A percentile compares a stretch with the other conserved stretches of the same genome.
phyloP scores from a whole-genome alignment of 2,113 vertebrate genomes.

The Sisor rabdophorus region DNA sequence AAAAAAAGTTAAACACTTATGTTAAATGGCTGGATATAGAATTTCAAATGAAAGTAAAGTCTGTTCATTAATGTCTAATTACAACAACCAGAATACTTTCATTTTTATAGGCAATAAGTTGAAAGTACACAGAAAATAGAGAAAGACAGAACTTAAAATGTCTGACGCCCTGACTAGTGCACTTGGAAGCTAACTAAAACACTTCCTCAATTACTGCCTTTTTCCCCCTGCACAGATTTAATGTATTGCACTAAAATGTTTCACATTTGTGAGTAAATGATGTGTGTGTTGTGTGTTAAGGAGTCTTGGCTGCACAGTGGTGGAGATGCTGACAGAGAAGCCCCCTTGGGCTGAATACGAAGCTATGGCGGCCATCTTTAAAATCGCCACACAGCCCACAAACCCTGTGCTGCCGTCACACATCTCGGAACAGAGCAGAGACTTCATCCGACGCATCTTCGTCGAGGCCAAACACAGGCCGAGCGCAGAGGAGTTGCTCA shows the following conservation, averaged over 20 bases:
- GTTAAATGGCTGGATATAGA: too few species aligned
- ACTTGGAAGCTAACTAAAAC: not conserved
- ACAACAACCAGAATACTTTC: too few species aligned
- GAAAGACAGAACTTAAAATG: too few species aligned
- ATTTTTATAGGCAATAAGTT: too few species aligned
- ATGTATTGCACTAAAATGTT: not conserved
- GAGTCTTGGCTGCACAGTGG: constrained; percentile 93
- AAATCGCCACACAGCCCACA: constrained; percentile 94
- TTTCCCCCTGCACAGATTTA: not conserved
- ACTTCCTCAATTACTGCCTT: too few species aligned
- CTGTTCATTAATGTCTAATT: too few species aligned
- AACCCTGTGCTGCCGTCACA: constrained; percentile 87
- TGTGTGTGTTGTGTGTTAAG: constrained; percentile 58
- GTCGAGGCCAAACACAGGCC: constrained; percentile 92
- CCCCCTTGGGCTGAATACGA: constrained; percentile 95
- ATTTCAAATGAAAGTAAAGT: too few species aligned
- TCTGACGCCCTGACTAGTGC: too few species aligned
- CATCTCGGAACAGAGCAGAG: constrained; percentile 83
- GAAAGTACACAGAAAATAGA: too few species aligned
- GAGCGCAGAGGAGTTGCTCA: constrained; percentile 90
- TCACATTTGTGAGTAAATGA: not conserved
- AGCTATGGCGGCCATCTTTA: constrained; percentile 96
- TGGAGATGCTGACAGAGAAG: constrained; percentile 96
- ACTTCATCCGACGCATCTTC: constrained; percentile 90
- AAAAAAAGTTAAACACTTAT: too few species aligned